phyloP scores from a whole-genome alignment of 2,888 invertebrate species.

The Orthosia cruda region DNA sequence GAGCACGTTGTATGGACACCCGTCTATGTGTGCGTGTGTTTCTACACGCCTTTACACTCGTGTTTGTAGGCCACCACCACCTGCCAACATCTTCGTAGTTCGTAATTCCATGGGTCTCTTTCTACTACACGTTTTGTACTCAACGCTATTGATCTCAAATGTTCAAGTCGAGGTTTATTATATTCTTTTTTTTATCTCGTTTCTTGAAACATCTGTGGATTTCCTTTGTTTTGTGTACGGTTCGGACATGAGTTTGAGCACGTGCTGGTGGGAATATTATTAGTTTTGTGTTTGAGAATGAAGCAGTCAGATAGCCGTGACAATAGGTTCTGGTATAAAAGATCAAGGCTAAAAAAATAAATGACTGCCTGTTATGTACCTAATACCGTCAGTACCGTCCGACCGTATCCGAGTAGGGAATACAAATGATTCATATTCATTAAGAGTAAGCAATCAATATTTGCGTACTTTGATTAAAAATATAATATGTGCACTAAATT shows the following conservation, averaged over 20 bases:
- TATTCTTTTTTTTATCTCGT: constrained; percentile 76
- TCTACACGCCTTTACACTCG: constrained; percentile 34
- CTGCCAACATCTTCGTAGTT: constrained; percentile 65
- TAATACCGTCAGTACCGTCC: neutral
- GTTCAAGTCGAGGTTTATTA: constrained; percentile 75
- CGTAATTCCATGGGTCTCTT: constrained; percentile 59
- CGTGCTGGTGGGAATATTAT: constrained; percentile 77
- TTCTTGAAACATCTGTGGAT: constrained; percentile 83
- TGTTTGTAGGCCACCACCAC: constrained; percentile 65
- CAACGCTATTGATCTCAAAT: constrained; percentile 77
- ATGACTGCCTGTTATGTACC: constrained; percentile 2
- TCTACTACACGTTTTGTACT: constrained; percentile 70
- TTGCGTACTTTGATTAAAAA: too few species aligned
- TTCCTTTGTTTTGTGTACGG: constrained; percentile 77
- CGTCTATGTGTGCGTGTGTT: constrained; percentile 67
- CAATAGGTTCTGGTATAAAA: constrained; percentile 18
- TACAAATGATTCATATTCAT: neutral
- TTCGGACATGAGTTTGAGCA: constrained; percentile 76
- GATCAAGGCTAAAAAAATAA: constrained; percentile 11
- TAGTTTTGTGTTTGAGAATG: constrained; percentile 27
- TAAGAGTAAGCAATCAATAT: neutral
- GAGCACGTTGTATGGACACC: constrained; percentile 62
- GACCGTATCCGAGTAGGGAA: constrained; percentile 9
- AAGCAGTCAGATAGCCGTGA: constrained; percentile 25
- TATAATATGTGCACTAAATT: neutral